Percentiles rank a stretch among this genome's conserved stretches.
Conservation (phyloP, 2,113 vertebrate species). For the Paedocypris sp. region DNA sequence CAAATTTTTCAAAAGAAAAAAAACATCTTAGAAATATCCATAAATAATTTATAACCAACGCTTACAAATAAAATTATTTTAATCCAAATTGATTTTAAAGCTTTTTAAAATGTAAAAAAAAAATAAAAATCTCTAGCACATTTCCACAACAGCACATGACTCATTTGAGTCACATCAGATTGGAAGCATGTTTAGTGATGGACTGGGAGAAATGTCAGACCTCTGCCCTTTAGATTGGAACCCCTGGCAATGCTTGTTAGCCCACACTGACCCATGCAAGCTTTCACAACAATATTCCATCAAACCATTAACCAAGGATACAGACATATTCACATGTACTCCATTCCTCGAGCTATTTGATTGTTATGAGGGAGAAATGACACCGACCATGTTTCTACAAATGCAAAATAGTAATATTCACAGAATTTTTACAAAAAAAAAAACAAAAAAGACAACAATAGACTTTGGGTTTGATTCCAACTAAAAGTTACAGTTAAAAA, state of each 20-base stretch:
- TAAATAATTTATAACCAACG: no score
- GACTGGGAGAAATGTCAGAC: conserved; percentile 54
- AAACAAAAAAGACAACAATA: neutral
- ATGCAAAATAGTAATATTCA: neutral
- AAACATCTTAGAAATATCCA: no score
- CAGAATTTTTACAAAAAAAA: neutral
- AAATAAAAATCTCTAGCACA: conserved; percentile 9
- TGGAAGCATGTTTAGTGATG: conserved; percentile 22
- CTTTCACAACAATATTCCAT: conserved; percentile 23
- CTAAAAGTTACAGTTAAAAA: no score
- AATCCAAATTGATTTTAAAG: no score
- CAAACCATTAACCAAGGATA: neutral
- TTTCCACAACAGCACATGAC: conserved; percentile 4
- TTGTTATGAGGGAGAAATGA: no score
- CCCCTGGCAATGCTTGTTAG: conserved; percentile 41
- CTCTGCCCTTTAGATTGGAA: conserved; percentile 55
- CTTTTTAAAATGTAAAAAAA: no score
- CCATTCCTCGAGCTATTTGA: neutral
- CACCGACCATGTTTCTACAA: no score
- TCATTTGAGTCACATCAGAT: neutral
- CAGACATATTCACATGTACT: neutral
- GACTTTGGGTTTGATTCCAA: no score
- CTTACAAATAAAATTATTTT: no score
- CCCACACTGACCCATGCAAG: conserved; percentile 27
- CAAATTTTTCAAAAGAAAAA: no score